These are phyloP conservation scores for Hydriomena furcata DNA, from an alignment of 2,888 invertebrate genomes.

Conservation along the genomic window DNA sequence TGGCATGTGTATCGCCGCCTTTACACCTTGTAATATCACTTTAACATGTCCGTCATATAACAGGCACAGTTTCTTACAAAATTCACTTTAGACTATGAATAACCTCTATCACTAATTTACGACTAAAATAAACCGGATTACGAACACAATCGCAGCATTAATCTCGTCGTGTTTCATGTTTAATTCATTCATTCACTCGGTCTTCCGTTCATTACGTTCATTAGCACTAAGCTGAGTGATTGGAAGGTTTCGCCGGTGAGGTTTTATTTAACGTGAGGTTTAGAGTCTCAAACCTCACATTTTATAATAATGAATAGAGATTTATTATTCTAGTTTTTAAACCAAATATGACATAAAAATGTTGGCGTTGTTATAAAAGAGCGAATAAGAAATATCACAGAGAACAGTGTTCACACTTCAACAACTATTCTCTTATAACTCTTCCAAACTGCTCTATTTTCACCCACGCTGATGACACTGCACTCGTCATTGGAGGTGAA, in stretches of 20 bases:
- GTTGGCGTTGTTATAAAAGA: too few relatives aligned
- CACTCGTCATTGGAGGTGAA: too few relatives aligned
- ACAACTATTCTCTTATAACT: too few relatives aligned
- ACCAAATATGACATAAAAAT: too few relatives aligned
- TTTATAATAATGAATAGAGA: not conserved
- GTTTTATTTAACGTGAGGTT: slow-evolving; percentile 8
- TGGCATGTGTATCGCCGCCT: too few relatives aligned
- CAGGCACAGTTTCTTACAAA: not conserved
- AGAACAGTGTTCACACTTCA: too few relatives aligned
- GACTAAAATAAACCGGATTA: slow-evolving; percentile 10
- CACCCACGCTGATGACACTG: too few relatives aligned
- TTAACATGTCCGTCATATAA: not conserved
- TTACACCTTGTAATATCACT: too few relatives aligned
- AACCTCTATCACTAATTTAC: slow-evolving; percentile 11
- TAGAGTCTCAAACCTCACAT: not conserved
- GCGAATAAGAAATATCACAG: too few relatives aligned
- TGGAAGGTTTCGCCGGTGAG: slow-evolving; percentile 14
- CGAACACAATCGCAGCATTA: slow-evolving; percentile 19
- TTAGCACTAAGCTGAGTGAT: slow-evolving; percentile 25
- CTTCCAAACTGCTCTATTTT: too few relatives aligned
- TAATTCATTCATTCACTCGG: slow-evolving; percentile 26
- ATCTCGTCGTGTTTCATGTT: slow-evolving; percentile 21
- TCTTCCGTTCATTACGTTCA: slow-evolving; percentile 21
- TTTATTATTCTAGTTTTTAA: too few relatives aligned
- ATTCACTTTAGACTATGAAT: slow-evolving; percentile 4